These are phyloP conservation scores for Chironomus tepperi DNA, from an alignment of 1,140 invertebrate species.

Conservation along the genomic window DNA sequence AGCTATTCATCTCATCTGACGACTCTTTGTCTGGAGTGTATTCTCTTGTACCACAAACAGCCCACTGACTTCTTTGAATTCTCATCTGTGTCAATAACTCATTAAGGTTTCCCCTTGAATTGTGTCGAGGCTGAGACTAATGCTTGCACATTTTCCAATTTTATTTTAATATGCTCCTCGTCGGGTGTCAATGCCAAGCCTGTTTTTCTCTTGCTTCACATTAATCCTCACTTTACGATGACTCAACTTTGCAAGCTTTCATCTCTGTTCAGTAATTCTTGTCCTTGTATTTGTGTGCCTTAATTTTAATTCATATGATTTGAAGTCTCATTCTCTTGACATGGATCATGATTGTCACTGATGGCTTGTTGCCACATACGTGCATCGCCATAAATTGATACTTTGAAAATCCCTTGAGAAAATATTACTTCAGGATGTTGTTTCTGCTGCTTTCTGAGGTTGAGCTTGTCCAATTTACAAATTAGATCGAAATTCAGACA, in stretches of 20 bases:
- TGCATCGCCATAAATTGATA: slow-evolving; percentile 76
- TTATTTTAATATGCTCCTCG: slow-evolving; percentile 76
- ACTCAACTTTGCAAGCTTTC: slow-evolving; percentile 63
- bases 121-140: slow-evolving; percentile 85
- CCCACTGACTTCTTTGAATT: slow-evolving; percentile 57
- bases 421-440: slow-evolving; percentile 54
- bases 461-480: slow-evolving; percentile 30
- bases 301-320: slow-evolving; percentile 63
- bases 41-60: slow-evolving; percentile 41
- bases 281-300: slow-evolving; percentile 61
- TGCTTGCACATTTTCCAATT: slow-evolving; percentile 74
- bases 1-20: slow-evolving; percentile 60
- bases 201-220: slow-evolving; percentile 81
- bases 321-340: slow-evolving; percentile 71
- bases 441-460: slow-evolving; percentile 11
- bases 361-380: slow-evolving; percentile 85
- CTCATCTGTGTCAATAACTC: slow-evolving; percentile 81
- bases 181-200: slow-evolving; percentile 78
- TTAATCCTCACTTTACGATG: slow-evolving; percentile 74
- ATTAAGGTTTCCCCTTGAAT: slow-evolving; percentile 79
- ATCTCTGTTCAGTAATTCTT: slow-evolving; percentile 62
- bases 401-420: slow-evolving; percentile 70
- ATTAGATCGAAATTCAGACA: no score
- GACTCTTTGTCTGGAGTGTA: slow-evolving; percentile 50
- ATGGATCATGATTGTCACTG: slow-evolving; percentile 84